phyloP scores from a whole-genome alignment of 2,113 vertebrate genomes.

The Cheilinus undulatus region DNA sequence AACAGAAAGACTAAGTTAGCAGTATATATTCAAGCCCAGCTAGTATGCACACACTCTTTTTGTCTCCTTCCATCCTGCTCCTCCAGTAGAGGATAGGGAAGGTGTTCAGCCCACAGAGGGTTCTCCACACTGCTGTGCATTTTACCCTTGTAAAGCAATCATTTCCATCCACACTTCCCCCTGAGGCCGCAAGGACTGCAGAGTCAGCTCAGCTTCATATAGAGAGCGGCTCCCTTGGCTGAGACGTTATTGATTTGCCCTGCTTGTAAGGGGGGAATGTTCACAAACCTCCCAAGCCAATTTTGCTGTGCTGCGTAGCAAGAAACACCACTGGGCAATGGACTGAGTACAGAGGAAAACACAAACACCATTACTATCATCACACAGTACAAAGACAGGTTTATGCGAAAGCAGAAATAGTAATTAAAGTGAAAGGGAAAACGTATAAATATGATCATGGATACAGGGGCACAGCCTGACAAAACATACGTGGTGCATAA shows the following conservation, averaged over 20 bases:
- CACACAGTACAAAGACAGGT: neutral
- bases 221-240: slow-evolving; percentile 74
- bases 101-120: slow-evolving; percentile 52
- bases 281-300: slow-evolving; percentile 75
- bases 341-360: slow-evolving; percentile 20
- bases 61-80: too few relatives aligned
- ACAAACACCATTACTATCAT: slow-evolving; percentile 18
- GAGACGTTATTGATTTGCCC: slow-evolving; percentile 82
- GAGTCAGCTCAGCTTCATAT: slow-evolving; percentile 75
- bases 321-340: slow-evolving; percentile 38
- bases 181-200: slow-evolving; percentile 62
- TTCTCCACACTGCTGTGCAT: slow-evolving; percentile 58
- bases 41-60: too few relatives aligned
- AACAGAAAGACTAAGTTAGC: too few relatives aligned
- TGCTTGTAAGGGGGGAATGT: slow-evolving; percentile 79
- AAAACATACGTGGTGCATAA: too few relatives aligned
- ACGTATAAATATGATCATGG: too few relatives aligned
- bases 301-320: slow-evolving; percentile 61
- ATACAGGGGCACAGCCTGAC: too few relatives aligned
- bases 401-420: neutral
- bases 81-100: slow-evolving; percentile 48
- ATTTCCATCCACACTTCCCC: slow-evolving; percentile 63
- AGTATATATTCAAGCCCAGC: too few relatives aligned
- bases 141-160: slow-evolving; percentile 79
- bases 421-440: neutral